A percentile compares a stretch with the other conserved stretches of the same genome.
phyloP scores from a whole-genome alignment of 2,888 invertebrate species.

The Dynastes grantii region DNA sequence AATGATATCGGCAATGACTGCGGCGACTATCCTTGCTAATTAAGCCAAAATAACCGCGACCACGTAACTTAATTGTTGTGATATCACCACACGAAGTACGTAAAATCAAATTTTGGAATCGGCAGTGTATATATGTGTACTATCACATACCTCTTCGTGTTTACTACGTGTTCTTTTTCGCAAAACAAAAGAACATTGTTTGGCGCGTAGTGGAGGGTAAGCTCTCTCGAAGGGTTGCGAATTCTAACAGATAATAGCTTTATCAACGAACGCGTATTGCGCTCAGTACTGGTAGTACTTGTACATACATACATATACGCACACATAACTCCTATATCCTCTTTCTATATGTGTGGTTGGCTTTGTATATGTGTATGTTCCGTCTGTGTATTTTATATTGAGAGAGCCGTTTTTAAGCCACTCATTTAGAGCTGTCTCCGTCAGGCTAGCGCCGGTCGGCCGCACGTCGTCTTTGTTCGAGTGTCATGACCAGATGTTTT shows the following conservation, averaged over 20 bases:
- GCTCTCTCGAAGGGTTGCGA: conserved; percentile 42
- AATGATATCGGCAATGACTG: no score
- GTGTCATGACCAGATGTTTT: conserved; percentile 73
- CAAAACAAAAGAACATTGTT: conserved; percentile 42
- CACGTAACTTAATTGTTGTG: conserved; percentile 3
- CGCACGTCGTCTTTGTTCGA: conserved; percentile 70
- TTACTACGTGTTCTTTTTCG: conserved; percentile 40
- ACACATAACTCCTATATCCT: conserved; percentile 19
- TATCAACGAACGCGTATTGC: conserved; percentile 41
- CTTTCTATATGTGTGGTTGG: conserved; percentile 29
- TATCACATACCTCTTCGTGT: conserved; percentile 1
- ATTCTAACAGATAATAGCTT: conserved; percentile 46
- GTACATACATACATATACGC: conserved; percentile 49
- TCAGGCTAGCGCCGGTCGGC: conserved; percentile 70
- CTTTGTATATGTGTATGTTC: conserved; percentile 11
- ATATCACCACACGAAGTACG: conserved; percentile 1
- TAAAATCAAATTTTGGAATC: conserved; percentile 30
- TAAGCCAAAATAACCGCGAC: not conserved
- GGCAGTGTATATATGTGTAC: conserved; percentile 21
- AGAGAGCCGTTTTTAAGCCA: conserved; percentile 54
- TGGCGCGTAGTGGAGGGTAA: conserved; percentile 37
- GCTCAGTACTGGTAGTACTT: conserved; percentile 39
- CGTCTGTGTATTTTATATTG: conserved; percentile 40
- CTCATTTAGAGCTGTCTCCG: conserved; percentile 64
- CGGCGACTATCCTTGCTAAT: not conserved